These are phyloP conservation scores for Cataglyphis rosenhaueri DNA, from an alignment of 2,888 invertebrate genomes.

Conservation along the genomic window DNA sequence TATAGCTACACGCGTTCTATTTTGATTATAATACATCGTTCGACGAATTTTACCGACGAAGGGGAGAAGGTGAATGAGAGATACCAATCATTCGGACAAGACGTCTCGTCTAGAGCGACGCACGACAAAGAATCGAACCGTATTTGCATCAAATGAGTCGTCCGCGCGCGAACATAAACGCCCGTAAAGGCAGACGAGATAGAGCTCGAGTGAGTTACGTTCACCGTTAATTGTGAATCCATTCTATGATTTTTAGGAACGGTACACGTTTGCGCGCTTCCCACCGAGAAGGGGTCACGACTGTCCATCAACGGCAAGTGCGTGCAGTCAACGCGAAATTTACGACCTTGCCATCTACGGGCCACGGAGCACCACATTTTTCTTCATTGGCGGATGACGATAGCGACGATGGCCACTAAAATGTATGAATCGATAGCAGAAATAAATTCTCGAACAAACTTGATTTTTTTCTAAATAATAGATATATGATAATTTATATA, in stretches of 20 bases:
- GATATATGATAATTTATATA: not conserved
- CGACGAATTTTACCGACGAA: not conserved
- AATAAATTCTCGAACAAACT: not conserved
- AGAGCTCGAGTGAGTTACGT: conserved; percentile 72
- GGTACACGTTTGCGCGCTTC: conserved; percentile 30
- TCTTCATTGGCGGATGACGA: conserved; percentile 47
- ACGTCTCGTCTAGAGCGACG: conserved; percentile 55
- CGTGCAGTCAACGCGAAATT: conserved; percentile 48
- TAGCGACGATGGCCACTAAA: conserved; percentile 16
- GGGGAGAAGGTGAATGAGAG: not conserved
- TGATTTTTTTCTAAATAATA: not conserved
- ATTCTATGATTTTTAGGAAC: conserved; percentile 69
- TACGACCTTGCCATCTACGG: conserved; percentile 47
- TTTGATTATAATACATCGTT: not conserved
- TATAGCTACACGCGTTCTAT: not conserved
- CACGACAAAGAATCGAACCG: conserved; percentile 61
- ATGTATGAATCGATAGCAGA: conserved; percentile 12
- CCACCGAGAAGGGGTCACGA: conserved; percentile 26
- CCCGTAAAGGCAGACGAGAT: conserved; percentile 60
- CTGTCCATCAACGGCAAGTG: conserved; percentile 55
- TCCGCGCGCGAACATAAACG: conserved; percentile 71
- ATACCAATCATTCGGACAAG: not conserved
- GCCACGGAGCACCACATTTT: conserved; percentile 49
- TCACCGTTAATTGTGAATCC: conserved; percentile 77
- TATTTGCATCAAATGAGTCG: conserved; percentile 74